Evolutionary conservation across 2,888 invertebrate genomes (phyloP).

Genomic region (Apotomis capreana): DNA sequence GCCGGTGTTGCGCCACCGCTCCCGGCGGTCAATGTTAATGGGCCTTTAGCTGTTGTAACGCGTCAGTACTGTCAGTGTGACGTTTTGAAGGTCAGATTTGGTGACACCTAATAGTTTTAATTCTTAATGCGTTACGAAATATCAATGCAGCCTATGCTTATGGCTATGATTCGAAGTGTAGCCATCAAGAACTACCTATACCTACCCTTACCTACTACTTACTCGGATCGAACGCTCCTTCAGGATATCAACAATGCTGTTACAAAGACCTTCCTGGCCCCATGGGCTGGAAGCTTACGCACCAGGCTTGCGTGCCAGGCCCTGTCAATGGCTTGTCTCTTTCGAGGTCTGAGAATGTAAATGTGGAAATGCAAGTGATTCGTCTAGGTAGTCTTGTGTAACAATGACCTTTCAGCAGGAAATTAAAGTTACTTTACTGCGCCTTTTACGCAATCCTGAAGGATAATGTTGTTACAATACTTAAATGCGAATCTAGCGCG

Average conservation of each 20-base stretch:
- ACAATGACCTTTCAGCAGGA: slow-evolving; percentile 2
- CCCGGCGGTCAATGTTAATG: slow-evolving; percentile 40
- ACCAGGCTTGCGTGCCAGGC: too few relatives aligned
- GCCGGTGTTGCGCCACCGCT: slow-evolving; percentile 25
- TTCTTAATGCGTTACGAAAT: too few relatives aligned
- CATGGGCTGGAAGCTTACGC: too few relatives aligned
- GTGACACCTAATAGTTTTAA: neutral
- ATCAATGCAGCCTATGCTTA: too few relatives aligned
- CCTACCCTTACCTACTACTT: too few relatives aligned
- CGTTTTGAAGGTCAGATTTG: slow-evolving; percentile 23
- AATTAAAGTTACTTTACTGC: neutral
- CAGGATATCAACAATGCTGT: too few relatives aligned
- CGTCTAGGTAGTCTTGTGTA: neutral
- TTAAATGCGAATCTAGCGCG: neutral
- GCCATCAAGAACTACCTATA: too few relatives aligned
- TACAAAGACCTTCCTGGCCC: too few relatives aligned
- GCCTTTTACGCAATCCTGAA: neutral
- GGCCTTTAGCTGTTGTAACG: slow-evolving; percentile 17
- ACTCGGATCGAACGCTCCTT: too few relatives aligned
- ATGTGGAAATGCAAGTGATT: neutral
- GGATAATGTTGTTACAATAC: neutral
- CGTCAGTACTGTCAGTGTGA: slow-evolving; percentile 4
- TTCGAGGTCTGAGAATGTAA: neutral
- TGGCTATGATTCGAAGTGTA: too few relatives aligned
- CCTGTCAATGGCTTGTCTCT: too few relatives aligned